These are phyloP conservation scores for Vesta saturnalis DNA, from an alignment of 2,888 invertebrate genomes.

Conservation along the genomic window DNA sequence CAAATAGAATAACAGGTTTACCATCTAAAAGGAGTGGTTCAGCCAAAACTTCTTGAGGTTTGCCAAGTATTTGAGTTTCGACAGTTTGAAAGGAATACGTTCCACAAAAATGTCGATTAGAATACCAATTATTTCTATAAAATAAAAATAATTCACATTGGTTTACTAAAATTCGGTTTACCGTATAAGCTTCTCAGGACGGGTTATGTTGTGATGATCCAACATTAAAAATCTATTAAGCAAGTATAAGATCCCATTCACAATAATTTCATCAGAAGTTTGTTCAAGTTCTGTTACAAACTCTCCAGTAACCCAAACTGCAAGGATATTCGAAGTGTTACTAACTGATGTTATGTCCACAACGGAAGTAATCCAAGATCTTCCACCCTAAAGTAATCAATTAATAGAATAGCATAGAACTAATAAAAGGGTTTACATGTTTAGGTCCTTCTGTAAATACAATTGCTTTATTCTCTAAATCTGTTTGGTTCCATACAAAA, in stretches of 20 bases:
- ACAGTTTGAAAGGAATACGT: slow-evolving; percentile 42
- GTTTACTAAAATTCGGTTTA: slow-evolving; percentile 35
- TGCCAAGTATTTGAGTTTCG: slow-evolving; percentile 24
- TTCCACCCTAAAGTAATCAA: slow-evolving; percentile 6
- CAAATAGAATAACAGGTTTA: slow-evolving; percentile 59
- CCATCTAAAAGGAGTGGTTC: slow-evolving; percentile 22
- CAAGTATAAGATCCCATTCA: slow-evolving; percentile 63
- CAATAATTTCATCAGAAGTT: slow-evolving; percentile 66
- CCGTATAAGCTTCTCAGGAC: slow-evolving; percentile 58
- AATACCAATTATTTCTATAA: slow-evolving; percentile 73
- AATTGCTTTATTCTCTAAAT: slow-evolving; percentile 57
- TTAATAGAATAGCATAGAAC: not conserved
- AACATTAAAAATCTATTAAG: slow-evolving; percentile 67
- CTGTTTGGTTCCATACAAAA: slow-evolving; percentile 65
- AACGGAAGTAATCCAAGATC: slow-evolving; percentile 71
- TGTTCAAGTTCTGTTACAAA: slow-evolving; percentile 71
- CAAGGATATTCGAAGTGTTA: slow-evolving; percentile 69
- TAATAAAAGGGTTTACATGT: not conserved
- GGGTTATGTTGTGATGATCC: slow-evolving; percentile 62
- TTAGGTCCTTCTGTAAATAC: slow-evolving; percentile 28
- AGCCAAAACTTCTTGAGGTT: slow-evolving; percentile 18
- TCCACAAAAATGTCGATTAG: slow-evolving; percentile 68
- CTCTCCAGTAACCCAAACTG: slow-evolving; percentile 76
- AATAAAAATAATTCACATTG: slow-evolving; percentile 14
- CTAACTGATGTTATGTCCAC: slow-evolving; percentile 74